Base-by-base conservation (phyloP, 2,113 vertebrate species). In the Notechis scutatus region DNA sequence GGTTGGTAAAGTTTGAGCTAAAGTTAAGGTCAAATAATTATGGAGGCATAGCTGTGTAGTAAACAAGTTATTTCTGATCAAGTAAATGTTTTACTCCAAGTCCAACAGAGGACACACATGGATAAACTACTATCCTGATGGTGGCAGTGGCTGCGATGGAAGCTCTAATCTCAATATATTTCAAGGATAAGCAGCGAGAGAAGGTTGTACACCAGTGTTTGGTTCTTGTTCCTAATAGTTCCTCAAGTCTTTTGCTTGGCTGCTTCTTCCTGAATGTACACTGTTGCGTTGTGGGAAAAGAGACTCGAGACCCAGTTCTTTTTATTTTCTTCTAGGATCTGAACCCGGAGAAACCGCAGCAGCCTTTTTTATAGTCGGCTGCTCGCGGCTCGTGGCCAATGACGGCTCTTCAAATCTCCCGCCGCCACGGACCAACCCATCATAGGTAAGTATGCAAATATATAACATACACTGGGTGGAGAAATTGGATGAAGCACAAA, bases 61-160 rank as follows among this genome's bases (percentile, higher is more conserved):
- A 96, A 95, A 93, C 61, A 93, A 95, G 23, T 3, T 94, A 88
- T 91, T 95, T 93, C 56, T 55, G 92, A 54, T 91, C 92, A 23
- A 92, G 45, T 88, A 95, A 93, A 21, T 93, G 88, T 85, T 59
- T 54, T 57, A 52, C 52, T 92, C 92, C 91, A 92, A 54, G 93
- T 92, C 50, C 90, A n/a, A 42, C 23, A 81, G 52, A 92, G n/a
- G 64, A 89, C 89, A 42, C 89, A 52, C 42, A 23, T 61, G 59
- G 14, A 69, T 55, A 29, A 90, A 55, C 88, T 45, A 52, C 29
- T 89, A 14, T 45, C 6, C 69, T 39, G n/a, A 15, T 20, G 34
- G 18, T 3, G 0, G 7, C 74, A 3, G 34, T 39, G 18, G n/a
- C 69, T 39, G 34, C 34, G 39, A n/a, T 21, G n/a, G 34, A 81